These are phyloP conservation scores for Ferrisia virgata DNA, from an alignment of 2,888 invertebrate genomes.

Conservation along the genomic window DNA sequence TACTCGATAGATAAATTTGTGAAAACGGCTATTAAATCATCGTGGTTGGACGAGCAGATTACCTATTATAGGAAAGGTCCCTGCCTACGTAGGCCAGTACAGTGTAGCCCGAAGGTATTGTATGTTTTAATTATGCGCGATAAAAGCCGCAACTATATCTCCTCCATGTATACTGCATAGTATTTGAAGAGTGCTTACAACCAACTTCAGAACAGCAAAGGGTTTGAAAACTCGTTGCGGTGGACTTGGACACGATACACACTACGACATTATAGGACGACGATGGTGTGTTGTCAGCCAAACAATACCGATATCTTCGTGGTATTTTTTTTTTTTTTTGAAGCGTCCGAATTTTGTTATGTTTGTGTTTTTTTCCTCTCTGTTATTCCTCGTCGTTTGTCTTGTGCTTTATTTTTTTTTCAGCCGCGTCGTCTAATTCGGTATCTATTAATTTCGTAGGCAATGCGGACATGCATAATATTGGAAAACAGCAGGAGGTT, in stretches of 20 bases:
- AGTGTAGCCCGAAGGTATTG: neutral
- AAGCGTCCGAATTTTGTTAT: neutral
- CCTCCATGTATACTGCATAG: neutral
- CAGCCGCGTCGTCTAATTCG: neutral
- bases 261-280: no score
- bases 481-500: slow-evolving; percentile 38
- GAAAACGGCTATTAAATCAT: slow-evolving; percentile 9
- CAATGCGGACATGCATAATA: slow-evolving; percentile 34
- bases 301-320: neutral
- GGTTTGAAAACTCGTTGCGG: neutral
- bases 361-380: no score
- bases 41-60: neutral
- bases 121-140: slow-evolving; percentile 5
- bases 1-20: neutral
- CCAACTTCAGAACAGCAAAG: neutral
- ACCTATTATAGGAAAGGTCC: neutral
- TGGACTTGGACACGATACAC: no score
- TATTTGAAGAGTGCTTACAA: neutral
- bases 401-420: neutral
- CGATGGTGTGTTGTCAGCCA: neutral
- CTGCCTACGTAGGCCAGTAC: no score
- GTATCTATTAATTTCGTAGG: slow-evolving; percentile 1
- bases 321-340: neutral
- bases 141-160: neutral
- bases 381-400: no score